Evolutionary conservation across 2,888 invertebrate species (phyloP), one percentile per base, ranked within the genome.

Genomic region (Gastracanthus pulcherrimus): DNA sequence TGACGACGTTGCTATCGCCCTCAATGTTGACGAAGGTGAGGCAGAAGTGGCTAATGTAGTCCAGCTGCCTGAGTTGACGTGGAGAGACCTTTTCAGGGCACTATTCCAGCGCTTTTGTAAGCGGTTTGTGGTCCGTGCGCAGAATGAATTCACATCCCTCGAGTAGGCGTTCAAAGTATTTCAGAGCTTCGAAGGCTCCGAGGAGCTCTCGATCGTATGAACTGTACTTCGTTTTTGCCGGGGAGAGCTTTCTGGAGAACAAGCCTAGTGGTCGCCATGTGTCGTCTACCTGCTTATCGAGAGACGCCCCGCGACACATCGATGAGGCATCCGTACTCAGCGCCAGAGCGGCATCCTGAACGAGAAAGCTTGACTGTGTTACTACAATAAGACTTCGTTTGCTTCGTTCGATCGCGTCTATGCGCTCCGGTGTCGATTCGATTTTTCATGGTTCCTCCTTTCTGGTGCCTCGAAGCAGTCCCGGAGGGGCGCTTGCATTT

Each of bases 121-220:
- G 31, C 1, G 72, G 75, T 80, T 82, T 26, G 87, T 89, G 29
- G 34, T 82, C 69, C 6, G 76, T 78, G 23, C 45, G 64, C 19
- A 80, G 31, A 3, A 45, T 60, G 4, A 75, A n/a, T 7, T 41
- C 13, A 6, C 76, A 13, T 7, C 77, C 81, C 19, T 82, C 83
- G 5, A 86, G 31, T 60, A 84, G 74, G 26, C 84, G 76, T 13
- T 64, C 31, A 36, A 48, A 16, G 48, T 29, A 13, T 6, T 62
- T 62, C 16, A 62, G 16, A 13, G 62, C 11, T 34, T 13, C 62
- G n/a, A 62, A 62, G 4, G 19, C 62, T 13, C 31, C 34, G 3
- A 62, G 34, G 9, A 87, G 70, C 76, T 87, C 86, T 7, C 84
- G 36, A 23, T 86, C 86, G 71, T 84, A 87, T 0, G 86, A 64